These are phyloP conservation scores for Tinamus guttatus DNA, from an alignment of 2,113 vertebrate genomes.

Conservation along the genomic window DNA sequence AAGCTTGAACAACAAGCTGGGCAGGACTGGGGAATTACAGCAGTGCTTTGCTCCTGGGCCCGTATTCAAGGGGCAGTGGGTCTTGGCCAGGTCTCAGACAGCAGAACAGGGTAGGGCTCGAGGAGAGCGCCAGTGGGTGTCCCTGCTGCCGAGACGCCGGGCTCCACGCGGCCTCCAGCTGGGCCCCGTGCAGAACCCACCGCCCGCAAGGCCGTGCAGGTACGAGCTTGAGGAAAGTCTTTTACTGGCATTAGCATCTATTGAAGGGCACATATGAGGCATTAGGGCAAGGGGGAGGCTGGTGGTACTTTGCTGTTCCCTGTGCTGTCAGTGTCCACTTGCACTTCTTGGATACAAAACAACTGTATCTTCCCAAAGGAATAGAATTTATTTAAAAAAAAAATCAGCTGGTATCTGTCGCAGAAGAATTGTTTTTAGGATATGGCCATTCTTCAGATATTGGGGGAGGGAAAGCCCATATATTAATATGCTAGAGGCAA, in stretches of 20 bases:
- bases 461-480: not conserved
- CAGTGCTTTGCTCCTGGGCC: not conserved
- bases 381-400: not conserved
- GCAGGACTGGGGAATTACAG: constrained; percentile 8
- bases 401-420: not conserved
- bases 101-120: not conserved
- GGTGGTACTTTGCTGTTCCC: not conserved
- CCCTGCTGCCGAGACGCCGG: not conserved
- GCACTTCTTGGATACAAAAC: not conserved
- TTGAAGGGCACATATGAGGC: no score
- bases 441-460: not conserved
- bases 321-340: not conserved
- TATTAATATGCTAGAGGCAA: not conserved
- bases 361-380: not conserved
- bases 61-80: not conserved
- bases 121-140: not conserved
- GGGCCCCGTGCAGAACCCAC: not conserved
- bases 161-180: no score
- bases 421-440: not conserved
- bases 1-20: not conserved
- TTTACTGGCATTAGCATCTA: not conserved
- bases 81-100: not conserved
- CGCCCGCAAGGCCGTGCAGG: not conserved
- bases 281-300: not conserved
- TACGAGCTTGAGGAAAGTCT: not conserved